Evolutionary conservation across 2,888 invertebrate genomes (phyloP).

Genomic region (Meandrusa payeni): DNA sequence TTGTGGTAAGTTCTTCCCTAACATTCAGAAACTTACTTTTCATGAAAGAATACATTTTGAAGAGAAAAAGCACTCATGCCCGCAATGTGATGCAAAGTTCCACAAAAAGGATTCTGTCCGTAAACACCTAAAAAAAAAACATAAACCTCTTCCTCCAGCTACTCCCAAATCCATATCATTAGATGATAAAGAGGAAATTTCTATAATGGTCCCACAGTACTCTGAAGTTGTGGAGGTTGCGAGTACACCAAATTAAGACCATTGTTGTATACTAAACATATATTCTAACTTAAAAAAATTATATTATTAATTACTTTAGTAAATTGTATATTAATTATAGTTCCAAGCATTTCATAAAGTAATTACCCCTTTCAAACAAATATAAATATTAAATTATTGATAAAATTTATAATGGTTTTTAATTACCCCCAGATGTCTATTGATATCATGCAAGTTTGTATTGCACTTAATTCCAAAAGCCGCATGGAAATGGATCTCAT

Average conservation of each 20-base stretch:
- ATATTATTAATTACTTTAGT: too few species aligned
- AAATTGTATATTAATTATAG: too few species aligned
- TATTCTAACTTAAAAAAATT: too few species aligned
- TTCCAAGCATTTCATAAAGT: too few species aligned
- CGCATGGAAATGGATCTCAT: too few species aligned
- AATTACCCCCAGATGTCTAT: too few species aligned
- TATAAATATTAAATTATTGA: too few species aligned
- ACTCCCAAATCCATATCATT: constrained; percentile 1
- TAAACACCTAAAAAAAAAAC: constrained; percentile 37
- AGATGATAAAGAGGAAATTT: constrained; percentile 8
- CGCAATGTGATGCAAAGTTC: constrained; percentile 49
- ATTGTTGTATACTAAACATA: too few species aligned
- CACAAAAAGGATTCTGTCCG: constrained; percentile 39
- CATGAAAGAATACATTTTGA: constrained; percentile 53
- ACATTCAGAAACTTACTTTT: constrained; percentile 39
- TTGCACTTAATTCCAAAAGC: too few species aligned
- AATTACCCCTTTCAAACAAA: too few species aligned
- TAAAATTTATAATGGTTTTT: too few species aligned
- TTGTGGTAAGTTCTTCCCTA: constrained; percentile 56
- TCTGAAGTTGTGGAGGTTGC: constrained; percentile 6
- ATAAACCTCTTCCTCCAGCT: constrained; percentile 21
- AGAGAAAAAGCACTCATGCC: constrained; percentile 49
- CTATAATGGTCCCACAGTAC: neutral
- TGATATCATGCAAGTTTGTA: too few species aligned
- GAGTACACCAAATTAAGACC: constrained; percentile 2